Conservation (phyloP, 2,888 invertebrate genomes). For the Xestoiulus laeticollis region DNA sequence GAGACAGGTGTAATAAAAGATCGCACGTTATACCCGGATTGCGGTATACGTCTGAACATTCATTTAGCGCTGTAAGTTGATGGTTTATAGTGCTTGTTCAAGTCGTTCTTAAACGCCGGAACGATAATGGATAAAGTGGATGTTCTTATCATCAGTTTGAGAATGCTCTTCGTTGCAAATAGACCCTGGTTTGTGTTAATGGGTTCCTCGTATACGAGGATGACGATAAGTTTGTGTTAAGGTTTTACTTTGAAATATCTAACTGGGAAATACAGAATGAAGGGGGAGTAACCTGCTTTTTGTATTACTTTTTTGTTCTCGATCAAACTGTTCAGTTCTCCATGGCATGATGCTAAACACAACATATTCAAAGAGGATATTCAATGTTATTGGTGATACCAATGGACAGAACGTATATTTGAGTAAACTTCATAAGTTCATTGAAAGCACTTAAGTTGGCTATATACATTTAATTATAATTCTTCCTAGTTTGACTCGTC, state of each 20-base stretch:
- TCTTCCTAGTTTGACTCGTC: no score
- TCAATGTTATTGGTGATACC: no score
- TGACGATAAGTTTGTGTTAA: neutral
- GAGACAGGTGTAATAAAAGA: constrained; percentile 23
- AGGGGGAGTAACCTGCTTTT: neutral
- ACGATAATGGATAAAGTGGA: constrained; percentile 29
- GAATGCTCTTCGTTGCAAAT: constrained; percentile 29
- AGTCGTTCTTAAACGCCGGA: constrained; percentile 19
- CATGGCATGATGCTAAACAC: no score
- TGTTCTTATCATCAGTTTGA: constrained; percentile 11
- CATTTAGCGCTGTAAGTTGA: constrained; percentile 23
- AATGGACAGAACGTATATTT: no score
- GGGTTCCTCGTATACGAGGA: neutral
- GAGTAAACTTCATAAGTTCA: no score
- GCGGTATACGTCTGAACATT: neutral
- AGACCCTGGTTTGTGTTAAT: constrained; percentile 7
- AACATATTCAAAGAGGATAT: no score
- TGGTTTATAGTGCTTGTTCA: constrained; percentile 15
- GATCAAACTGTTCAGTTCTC: no score
- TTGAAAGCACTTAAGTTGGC: no score
- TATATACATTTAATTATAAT: no score
- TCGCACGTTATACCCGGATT: neutral
- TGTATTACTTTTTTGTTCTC: neutral
- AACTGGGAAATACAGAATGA: neutral
- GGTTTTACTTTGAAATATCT: neutral